Conservation (phyloP, 1,140 invertebrate species). For the Cotesia glomerata region DNA sequence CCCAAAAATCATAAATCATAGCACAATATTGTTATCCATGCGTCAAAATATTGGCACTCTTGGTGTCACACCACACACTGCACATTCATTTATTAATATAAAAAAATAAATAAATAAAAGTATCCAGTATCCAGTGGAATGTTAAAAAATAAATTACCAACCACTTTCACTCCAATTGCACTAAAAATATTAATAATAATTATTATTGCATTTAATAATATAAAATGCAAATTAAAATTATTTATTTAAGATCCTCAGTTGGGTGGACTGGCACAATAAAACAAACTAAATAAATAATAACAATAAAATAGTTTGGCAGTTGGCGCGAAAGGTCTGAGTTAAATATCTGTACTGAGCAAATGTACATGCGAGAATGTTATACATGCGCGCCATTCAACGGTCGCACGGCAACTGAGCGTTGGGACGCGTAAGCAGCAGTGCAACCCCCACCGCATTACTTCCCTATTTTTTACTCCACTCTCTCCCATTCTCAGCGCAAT, state of each 20-base stretch:
- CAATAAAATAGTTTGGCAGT: background rate
- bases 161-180: no score
- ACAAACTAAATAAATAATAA: no score
- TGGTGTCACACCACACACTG: no score
- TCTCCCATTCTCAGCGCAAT: conserved; percentile 11
- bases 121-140: background rate
- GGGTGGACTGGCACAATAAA: no score
- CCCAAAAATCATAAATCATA: background rate
- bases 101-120: background rate
- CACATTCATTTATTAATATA: background rate
- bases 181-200: no score
- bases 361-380: conserved; percentile 15
- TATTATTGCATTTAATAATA: no score
- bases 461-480: conserved; percentile 25
- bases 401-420: conserved; percentile 62
- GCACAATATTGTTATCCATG: background rate
- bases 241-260: no score
- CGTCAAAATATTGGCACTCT: background rate
- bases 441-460: conserved; percentile 40
- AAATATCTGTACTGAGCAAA: background rate
- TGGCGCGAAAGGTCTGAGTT: conserved; percentile 20
- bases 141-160: no score
- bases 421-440: conserved; percentile 50
- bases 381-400: conserved; percentile 53
- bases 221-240: no score